Conservation (phyloP, 1,140 invertebrate genomes). For the Pogonomyrmex californicus region DNA sequence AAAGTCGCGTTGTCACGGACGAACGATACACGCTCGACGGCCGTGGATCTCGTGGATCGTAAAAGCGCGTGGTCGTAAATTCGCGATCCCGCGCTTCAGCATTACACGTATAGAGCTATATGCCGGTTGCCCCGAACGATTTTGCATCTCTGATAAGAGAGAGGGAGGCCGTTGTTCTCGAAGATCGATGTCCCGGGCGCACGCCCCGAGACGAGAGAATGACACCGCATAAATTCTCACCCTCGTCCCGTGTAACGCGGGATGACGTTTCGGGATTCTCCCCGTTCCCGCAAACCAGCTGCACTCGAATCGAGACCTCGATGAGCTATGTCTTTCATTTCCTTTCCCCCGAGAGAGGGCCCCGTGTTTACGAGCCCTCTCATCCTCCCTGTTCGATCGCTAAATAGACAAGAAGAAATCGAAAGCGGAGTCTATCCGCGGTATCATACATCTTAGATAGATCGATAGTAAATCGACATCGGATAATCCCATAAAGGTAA, state of each 20-base stretch:
- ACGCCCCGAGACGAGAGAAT: slow-evolving; percentile 48
- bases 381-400: neutral
- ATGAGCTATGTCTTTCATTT: slow-evolving; percentile 64
- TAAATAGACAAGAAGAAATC: slow-evolving; percentile 33
- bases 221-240: slow-evolving; percentile 63
- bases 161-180: slow-evolving; percentile 18
- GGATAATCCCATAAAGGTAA: neutral
- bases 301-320: slow-evolving; percentile 66
- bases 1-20: neutral
- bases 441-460: neutral
- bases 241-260: slow-evolving; percentile 59
- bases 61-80: slow-evolving; percentile 57
- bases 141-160: slow-evolving; percentile 55
- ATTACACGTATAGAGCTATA: slow-evolving; percentile 35
- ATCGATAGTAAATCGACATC: neutral
- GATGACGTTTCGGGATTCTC: slow-evolving; percentile 67
- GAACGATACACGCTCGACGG: slow-evolving; percentile 36
- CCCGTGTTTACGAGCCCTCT: neutral
- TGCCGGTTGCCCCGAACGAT: slow-evolving; percentile 42
- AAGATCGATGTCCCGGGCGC: slow-evolving; percentile 51
- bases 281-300: slow-evolving; percentile 56
- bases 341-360: neutral
- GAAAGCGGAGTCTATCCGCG: slow-evolving; percentile 7
- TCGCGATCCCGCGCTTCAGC: slow-evolving; percentile 28
- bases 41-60: slow-evolving; percentile 33